phyloP scores from a whole-genome alignment of 2,113 vertebrate genomes.

The Macrotis lagotis region DNA sequence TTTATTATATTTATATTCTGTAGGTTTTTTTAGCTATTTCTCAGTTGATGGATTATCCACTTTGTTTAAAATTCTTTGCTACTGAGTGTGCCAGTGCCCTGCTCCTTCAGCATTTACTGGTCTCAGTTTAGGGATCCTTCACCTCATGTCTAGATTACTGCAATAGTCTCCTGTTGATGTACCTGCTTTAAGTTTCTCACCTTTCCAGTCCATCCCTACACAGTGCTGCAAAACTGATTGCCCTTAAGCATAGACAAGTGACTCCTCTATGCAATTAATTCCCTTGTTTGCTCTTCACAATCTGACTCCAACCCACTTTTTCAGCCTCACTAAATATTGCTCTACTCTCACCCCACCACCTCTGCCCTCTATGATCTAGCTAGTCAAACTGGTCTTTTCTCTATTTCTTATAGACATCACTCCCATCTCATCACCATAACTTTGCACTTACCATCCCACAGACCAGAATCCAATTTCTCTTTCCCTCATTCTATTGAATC shows the following conservation, averaged over 20 bases:
- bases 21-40: neutral
- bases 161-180: neutral
- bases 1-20: neutral
- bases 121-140: neutral
- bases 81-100: neutral
- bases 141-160: neutral
- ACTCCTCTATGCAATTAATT: neutral
- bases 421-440: too few species aligned
- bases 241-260: neutral
- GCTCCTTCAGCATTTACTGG: neutral
- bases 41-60: neutral
- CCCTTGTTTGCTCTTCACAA: neutral
- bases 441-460: too few species aligned
- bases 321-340: too few species aligned
- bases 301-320: neutral
- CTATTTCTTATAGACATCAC: too few species aligned
- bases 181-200: neutral
- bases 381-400: too few species aligned
- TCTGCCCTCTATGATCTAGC: too few species aligned
- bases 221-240: neutral
- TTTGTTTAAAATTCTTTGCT: neutral
- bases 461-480: too few species aligned
- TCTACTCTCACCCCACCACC: too few species aligned
- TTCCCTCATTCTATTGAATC: too few species aligned
- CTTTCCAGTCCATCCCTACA: neutral